These are phyloP conservation scores for Tribolium freemani DNA, from an alignment of 2,888 invertebrate species.

Conservation along the genomic window DNA sequence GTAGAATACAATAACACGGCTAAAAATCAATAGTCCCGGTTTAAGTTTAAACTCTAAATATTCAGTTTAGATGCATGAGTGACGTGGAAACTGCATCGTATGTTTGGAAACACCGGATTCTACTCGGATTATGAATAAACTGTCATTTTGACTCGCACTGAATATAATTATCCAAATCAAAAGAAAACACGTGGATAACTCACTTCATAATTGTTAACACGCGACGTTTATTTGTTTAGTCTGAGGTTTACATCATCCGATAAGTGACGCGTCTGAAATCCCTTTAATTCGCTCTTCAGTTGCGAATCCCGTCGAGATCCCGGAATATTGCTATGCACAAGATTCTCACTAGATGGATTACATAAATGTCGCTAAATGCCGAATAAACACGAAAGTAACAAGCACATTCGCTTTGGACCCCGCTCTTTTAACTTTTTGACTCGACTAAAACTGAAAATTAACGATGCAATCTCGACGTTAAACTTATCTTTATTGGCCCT, in stretches of 20 bases:
- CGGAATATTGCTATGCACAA: not conserved
- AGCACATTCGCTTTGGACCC: conserved; percentile 7
- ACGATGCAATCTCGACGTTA: conserved; percentile 33
- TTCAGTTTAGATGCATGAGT: conserved; percentile 15
- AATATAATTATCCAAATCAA: conserved; percentile 1
- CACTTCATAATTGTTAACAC: not conserved
- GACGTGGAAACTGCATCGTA: conserved; percentile 17
- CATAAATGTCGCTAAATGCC: conserved; percentile 31
- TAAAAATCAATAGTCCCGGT: conserved; percentile 4
- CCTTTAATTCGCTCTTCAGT: conserved; percentile 23
- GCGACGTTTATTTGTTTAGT: not conserved
- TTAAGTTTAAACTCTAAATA: conserved; percentile 10
- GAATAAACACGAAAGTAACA: conserved; percentile 34
- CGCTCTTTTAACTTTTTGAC: conserved; percentile 22
- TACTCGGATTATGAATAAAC: conserved; percentile 5
- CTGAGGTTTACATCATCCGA: not conserved
- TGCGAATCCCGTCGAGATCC: conserved; percentile 18
- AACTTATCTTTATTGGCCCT: conserved; percentile 39
- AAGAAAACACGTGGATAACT: not conserved
- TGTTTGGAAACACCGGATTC: conserved; percentile 7
- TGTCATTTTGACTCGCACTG: not conserved
- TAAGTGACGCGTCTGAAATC: conserved; percentile 6
- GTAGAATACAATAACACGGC: not conserved
- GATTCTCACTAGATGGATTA: conserved; percentile 18
- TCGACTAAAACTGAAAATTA: conserved; percentile 30